A percentile compares a stretch with the other conserved stretches of the same genome.
Evolutionary conservation across 2,888 invertebrate genomes (phyloP).

Genomic region (Eupithecia subumbrata): DNA sequence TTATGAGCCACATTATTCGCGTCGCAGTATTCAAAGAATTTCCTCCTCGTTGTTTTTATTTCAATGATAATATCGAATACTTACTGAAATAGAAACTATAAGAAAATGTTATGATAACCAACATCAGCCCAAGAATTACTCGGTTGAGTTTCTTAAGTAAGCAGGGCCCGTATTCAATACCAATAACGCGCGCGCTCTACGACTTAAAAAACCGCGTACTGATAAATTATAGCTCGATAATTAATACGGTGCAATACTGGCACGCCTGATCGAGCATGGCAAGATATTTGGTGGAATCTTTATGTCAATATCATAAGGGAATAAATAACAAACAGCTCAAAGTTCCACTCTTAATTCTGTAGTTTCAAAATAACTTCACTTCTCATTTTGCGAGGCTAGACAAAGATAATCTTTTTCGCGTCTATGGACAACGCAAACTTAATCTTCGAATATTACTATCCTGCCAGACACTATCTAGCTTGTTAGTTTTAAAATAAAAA

Average conservation of each 20-base stretch:
- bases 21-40: not conserved
- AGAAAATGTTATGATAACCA: slow-evolving; percentile 61
- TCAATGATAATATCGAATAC: slow-evolving; percentile 51
- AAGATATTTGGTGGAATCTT: not conserved
- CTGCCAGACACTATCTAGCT: not conserved
- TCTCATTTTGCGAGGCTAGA: not conserved
- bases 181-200: not conserved
- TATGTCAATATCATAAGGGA: too few relatives aligned
- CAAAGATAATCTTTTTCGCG: not conserved
- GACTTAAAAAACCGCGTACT: not conserved
- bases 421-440: too few relatives aligned
- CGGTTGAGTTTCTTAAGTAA: slow-evolving; percentile 54
- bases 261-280: not conserved
- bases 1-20: not conserved
- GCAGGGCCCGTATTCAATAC: slow-evolving; percentile 38
- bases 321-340: too few relatives aligned
- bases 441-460: not conserved
- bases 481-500: not conserved
- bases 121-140: slow-evolving; percentile 50
- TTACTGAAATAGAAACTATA: slow-evolving; percentile 44
- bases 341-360: not conserved
- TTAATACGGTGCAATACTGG: not conserved
- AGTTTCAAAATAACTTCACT: not conserved
- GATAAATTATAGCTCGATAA: not conserved
- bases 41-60: slow-evolving; percentile 44